Conservation (phyloP, 2,113 vertebrate species). For the Tragelaphus imberbis region DNA sequence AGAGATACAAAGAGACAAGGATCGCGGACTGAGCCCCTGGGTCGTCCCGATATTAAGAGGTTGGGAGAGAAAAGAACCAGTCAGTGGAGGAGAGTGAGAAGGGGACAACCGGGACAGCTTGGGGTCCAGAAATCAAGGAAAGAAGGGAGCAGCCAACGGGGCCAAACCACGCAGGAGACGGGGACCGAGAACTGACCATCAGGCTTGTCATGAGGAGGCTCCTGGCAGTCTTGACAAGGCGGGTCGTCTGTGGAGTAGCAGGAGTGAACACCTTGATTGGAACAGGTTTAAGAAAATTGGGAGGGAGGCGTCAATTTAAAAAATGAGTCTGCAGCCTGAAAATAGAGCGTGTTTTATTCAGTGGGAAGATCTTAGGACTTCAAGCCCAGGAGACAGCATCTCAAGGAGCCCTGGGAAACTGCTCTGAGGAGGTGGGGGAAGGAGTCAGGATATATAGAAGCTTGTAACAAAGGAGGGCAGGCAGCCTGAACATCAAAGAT, state of each 20-base stretch:
- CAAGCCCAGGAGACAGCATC: not conserved
- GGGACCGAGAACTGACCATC: not conserved
- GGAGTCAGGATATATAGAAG: not conserved
- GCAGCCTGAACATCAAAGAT: not conserved
- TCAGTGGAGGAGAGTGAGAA: not conserved
- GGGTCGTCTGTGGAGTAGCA: not conserved
- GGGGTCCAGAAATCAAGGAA: not conserved
- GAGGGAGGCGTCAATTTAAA: not conserved
- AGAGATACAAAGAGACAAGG: not conserved
- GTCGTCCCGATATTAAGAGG: not conserved
- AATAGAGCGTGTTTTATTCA: not conserved
- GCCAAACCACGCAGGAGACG: too few species aligned
- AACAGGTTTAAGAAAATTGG: not conserved
- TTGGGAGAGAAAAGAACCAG: not conserved
- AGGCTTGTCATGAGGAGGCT: not conserved
- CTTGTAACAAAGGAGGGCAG: not conserved
- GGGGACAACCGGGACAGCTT: not conserved
- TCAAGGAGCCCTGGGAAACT: not conserved
- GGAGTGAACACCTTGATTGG: not conserved
- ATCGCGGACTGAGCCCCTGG: not conserved
- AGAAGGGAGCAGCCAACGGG: not conserved
- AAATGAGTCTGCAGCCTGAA: not conserved
- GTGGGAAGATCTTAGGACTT: not conserved
- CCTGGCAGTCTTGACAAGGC: not conserved
- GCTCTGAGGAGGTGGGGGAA: not conserved